A percentile compares a stretch with the other conserved stretches of the same genome.
phyloP scores from a whole-genome alignment of 1,140 invertebrate genomes.

The Eciton burchellii region DNA sequence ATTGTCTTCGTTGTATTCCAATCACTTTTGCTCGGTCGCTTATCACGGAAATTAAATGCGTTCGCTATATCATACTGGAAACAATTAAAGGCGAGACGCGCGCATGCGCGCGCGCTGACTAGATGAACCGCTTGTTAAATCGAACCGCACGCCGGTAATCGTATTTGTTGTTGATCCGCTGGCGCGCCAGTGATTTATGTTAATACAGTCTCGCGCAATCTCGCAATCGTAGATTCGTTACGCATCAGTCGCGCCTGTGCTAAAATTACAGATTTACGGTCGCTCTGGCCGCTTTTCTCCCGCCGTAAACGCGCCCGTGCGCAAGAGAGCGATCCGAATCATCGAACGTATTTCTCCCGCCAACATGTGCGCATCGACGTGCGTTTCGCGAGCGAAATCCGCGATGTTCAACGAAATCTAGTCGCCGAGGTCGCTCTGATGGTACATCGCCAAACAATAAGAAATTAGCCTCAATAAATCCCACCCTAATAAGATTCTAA shows the following conservation, averaged over 20 bases:
- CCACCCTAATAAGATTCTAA: too few species aligned
- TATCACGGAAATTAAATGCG: too few species aligned
- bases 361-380: conserved; percentile 24
- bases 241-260: conserved; percentile 14
- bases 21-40: too few species aligned
- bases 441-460: too few species aligned
- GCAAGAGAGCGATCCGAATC: conserved; percentile 27
- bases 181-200: conserved; percentile 15
- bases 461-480: too few species aligned
- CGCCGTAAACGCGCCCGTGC: conserved; percentile 28
- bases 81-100: background rate
- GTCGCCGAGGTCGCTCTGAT: conserved; percentile 7
- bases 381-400: conserved; percentile 16
- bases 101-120: background rate
- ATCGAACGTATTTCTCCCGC: conserved; percentile 15
- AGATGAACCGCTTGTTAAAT: conserved; percentile 2
- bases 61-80: too few species aligned
- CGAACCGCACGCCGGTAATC: background rate
- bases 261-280: conserved; percentile 60
- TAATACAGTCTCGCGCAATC: conserved; percentile 25
- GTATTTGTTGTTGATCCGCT: conserved; percentile 43
- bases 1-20: too few species aligned
- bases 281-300: conserved; percentile 50
- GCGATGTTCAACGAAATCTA: conserved; percentile 22
- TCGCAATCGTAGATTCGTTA: background rate